Base-by-base conservation (phyloP, 2,113 vertebrate species). In the Seriola dumerili region DNA sequence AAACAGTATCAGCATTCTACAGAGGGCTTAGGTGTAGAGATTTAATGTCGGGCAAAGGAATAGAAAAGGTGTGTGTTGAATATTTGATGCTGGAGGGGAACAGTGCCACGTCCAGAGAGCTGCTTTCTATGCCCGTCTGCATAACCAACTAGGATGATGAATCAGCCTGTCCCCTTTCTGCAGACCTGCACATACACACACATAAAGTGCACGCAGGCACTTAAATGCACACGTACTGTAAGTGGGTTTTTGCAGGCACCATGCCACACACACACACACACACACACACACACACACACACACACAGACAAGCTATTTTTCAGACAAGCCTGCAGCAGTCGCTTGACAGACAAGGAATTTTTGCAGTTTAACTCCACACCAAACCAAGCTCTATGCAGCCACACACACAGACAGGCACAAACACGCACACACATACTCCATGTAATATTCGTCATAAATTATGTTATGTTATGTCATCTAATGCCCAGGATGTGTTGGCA, bases 61-160 rank as follows among this genome's bases (percentile, higher is more conserved):
- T 54, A 61, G 58, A 78, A 83, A 78, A 80, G 72, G 63, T 76
- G 86, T 78, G 87, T 81, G 77, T 65, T 93, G 89, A 93, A 93
- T 94, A 93, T 91, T 94, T 93, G 88, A 93, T 93, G 89, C 25
- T 61, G 71, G 67, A 75, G 78, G 69, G 38, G 55, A 89, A 80
- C 63, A 44, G 86, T 65, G 59, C 59, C 61, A 74, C 14, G 1
- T 83, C 71, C 83, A 78, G 78, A 67, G 82, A 69, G 83, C 83
- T 80, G 73, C 68, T 73, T 70, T 72, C 85, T 76, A 34, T 76
- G 72, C 78, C 73, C 54, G 76, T 84, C 85, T 90, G 85, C 83
- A 89, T 67, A 87, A 83, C 34, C 80, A 81, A 65, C 64, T n/a
- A 68, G 69, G 52, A 86, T 62, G 63, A 83, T 88, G 68, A 90